Conservation (phyloP, 2,888 invertebrate genomes). For the Microdon myrmicae region DNA sequence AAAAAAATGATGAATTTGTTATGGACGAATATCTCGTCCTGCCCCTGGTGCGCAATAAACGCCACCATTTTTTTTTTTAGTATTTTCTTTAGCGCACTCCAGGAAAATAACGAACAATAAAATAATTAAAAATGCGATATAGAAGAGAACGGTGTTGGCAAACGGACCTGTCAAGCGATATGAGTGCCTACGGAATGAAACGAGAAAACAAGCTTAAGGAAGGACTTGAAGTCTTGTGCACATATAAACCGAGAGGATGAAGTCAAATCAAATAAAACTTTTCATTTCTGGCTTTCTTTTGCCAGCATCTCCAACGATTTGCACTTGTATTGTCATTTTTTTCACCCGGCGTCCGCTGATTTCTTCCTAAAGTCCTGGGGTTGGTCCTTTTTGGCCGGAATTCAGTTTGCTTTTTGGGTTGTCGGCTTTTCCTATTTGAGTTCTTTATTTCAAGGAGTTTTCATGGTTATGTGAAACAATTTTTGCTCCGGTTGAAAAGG, state of each 20-base stretch:
- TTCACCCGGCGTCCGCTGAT: too few species aligned
- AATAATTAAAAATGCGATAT: conserved; percentile 48
- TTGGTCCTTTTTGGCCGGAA: conserved; percentile 3
- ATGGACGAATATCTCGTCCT: conserved; percentile 12
- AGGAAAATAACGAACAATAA: conserved; percentile 47
- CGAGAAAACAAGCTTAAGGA: conserved; percentile 12
- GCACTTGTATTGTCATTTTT: conserved; percentile 21
- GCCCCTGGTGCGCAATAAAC: too few species aligned
- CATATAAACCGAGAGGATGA: conserved; percentile 39
- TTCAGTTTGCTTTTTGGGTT: conserved; percentile 7
- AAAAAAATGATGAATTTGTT: conserved; percentile 22
- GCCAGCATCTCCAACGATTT: conserved; percentile 9
- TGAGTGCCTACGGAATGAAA: conserved; percentile 15
- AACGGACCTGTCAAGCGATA: conserved; percentile 9
- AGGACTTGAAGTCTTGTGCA: conserved; percentile 40
- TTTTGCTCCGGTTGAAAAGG: conserved; percentile 1
- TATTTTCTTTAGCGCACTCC: conserved; percentile 16
- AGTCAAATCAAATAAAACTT: conserved; percentile 47
- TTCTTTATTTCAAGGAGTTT: conserved; percentile 40
- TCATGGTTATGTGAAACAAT: conserved; percentile 12
- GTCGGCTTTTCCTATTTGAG: conserved; percentile 44
- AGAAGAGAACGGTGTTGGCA: conserved; percentile 20
- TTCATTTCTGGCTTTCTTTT: conserved; percentile 4
- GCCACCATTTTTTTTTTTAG: neutral
- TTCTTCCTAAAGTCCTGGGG: too few species aligned